A percentile compares a stretch with the other conserved stretches of the same genome.
Evolutionary conservation across 1,140 invertebrate genomes (phyloP).

Genomic region (Rhopalosiphum padi): DNA sequence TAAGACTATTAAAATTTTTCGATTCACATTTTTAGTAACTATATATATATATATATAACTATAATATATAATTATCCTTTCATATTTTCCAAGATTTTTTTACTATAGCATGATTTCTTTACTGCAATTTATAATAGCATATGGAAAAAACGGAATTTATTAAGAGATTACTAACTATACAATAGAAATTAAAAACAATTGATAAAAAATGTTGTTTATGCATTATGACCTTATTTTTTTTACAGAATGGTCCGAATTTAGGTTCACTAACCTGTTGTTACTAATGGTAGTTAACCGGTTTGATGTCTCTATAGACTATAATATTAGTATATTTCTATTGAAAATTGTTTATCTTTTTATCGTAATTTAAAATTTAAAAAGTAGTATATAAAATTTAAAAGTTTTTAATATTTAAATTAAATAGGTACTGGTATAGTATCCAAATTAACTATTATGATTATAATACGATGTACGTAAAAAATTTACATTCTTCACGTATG

Average conservation of each 20-base stretch:
- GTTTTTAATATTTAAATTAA: not conserved
- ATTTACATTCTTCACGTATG: not conserved
- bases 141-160: not conserved
- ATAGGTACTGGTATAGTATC: not conserved
- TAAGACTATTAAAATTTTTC: not conserved
- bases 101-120: not conserved
- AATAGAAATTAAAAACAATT: conserved; percentile 17
- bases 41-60: not conserved
- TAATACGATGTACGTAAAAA: not conserved
- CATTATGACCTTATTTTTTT: conserved; percentile 19
- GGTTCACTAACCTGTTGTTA: conserved; percentile 1
- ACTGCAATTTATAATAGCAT: not conserved
- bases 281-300: not conserved
- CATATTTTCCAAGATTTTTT: not conserved
- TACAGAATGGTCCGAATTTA: not conserved
- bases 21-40: not conserved
- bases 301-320: not conserved
- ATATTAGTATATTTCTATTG: not conserved
- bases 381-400: not conserved
- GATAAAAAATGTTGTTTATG: conserved; percentile 6
- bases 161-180: not conserved
- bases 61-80: not conserved
- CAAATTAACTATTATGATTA: not conserved
- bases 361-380: not conserved
- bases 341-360: not conserved